phyloP scores from a whole-genome alignment of 2,113 vertebrate genomes.

The Eulacestoma nigropectus region DNA sequence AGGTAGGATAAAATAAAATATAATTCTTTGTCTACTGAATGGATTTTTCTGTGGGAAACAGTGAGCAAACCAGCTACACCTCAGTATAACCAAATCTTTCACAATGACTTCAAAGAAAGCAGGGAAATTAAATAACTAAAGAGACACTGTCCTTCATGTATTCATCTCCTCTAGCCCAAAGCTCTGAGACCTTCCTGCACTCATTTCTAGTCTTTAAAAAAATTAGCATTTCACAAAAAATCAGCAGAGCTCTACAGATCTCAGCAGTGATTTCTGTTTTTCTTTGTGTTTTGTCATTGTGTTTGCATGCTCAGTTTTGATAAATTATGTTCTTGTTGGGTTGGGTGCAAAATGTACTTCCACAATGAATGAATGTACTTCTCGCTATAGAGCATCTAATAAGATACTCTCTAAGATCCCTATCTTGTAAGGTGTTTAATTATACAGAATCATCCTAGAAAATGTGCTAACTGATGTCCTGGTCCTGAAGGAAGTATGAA shows the following conservation, averaged over 20 bases:
- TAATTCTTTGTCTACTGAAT: neutral
- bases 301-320: neutral
- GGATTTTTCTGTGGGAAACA: neutral
- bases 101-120: neutral
- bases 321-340: neutral
- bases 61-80: neutral
- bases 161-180: neutral
- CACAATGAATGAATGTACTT: neutral
- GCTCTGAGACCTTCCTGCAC: neutral
- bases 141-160: neutral
- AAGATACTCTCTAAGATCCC: neutral
- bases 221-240: neutral
- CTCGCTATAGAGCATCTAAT: neutral
- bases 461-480: neutral
- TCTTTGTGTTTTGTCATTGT: neutral
- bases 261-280: neutral
- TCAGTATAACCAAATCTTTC: neutral
- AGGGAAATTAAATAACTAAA: neutral
- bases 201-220: neutral
- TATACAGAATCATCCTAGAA: neutral
- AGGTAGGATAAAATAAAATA: neutral
- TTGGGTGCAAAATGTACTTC: neutral
- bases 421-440: neutral
- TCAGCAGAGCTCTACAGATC: neutral
- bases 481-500: neutral